Evolutionary conservation across 2,113 vertebrate species (phyloP).

Genomic region (Lepus timidus): DNA sequence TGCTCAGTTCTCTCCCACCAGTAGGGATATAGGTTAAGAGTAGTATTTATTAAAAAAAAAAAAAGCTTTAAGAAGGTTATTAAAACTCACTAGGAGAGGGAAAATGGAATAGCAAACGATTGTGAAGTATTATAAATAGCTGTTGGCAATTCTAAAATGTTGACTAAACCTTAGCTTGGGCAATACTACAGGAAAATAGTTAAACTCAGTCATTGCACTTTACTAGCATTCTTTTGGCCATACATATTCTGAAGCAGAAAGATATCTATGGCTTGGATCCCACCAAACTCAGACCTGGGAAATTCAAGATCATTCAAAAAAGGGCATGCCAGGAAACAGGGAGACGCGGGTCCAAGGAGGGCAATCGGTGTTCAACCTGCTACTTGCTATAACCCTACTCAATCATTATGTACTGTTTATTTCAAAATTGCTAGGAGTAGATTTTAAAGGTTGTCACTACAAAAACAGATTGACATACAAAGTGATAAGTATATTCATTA

Average conservation of each 20-base stretch:
- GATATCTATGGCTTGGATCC: not conserved
- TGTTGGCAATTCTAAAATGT: not conserved
- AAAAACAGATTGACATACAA: not conserved
- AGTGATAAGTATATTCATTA: not conserved
- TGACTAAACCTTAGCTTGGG: not conserved
- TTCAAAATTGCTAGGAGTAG: not conserved
- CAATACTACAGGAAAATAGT: conserved; percentile 1
- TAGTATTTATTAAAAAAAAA: not conserved
- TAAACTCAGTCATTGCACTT: conserved; percentile 24
- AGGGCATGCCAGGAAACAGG: not conserved
- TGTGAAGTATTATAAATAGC: not conserved
- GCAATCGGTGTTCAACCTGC: not conserved
- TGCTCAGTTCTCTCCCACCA: not conserved
- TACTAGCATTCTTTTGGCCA: conserved; percentile 17
- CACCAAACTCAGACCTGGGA: conserved; percentile 8
- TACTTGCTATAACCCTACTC: not conserved
- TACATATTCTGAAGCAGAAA: not conserved
- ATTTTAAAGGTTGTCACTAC: not conserved
- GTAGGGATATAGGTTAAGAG: not conserved
- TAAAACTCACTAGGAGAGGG: not conserved
- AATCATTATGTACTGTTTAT: not conserved
- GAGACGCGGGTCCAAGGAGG: not conserved
- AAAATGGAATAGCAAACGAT: not conserved
- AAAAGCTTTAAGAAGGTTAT: not conserved
- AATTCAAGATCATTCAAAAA: not conserved